Conservation (phyloP, 2,797 vertebrate genomes). For the Aldrovandia affinis region DNA sequence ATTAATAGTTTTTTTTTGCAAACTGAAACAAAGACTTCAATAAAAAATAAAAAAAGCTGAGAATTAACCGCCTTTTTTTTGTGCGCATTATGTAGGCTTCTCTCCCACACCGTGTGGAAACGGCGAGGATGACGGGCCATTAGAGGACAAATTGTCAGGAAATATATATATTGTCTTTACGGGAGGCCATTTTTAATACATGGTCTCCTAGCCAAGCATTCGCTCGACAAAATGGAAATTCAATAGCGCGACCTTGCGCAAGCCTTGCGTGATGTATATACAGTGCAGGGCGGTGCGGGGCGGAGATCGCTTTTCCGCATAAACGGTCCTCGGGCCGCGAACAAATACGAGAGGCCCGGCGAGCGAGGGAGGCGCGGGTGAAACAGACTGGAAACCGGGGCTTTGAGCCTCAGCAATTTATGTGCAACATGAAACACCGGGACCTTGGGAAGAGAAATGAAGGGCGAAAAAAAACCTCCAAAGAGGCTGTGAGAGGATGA, state of each 20-base stretch:
- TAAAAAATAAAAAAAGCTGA: neutral
- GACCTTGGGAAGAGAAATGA: constrained; percentile 69
- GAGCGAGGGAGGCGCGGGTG: constrained; percentile 40
- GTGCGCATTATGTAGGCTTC: neutral
- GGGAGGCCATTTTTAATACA: constrained; percentile 57
- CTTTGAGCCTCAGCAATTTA: constrained; percentile 76
- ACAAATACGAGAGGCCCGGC: neutral
- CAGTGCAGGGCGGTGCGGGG: constrained; percentile 53
- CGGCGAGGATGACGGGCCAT: constrained; percentile 43
- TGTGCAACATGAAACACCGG: constrained; percentile 60
- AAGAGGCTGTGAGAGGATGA: constrained; percentile 51
- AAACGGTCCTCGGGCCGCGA: constrained; percentile 49
- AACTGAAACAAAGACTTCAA: neutral
- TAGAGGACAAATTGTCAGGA: constrained; percentile 56
- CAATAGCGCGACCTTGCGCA: constrained; percentile 59
- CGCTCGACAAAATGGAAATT: constrained; percentile 54
- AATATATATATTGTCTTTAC: constrained; percentile 58
- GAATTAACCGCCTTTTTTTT: neutral
- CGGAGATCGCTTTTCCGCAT: constrained; percentile 61
- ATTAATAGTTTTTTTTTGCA: no score
- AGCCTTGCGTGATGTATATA: constrained; percentile 65
- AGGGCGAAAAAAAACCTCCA: constrained; percentile 71
- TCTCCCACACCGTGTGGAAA: constrained; percentile 28
- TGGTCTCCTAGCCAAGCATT: constrained; percentile 55
- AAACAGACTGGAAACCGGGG: constrained; percentile 77